Conservation (phyloP, 2,888 invertebrate genomes). For the Venusia cambrica region DNA sequence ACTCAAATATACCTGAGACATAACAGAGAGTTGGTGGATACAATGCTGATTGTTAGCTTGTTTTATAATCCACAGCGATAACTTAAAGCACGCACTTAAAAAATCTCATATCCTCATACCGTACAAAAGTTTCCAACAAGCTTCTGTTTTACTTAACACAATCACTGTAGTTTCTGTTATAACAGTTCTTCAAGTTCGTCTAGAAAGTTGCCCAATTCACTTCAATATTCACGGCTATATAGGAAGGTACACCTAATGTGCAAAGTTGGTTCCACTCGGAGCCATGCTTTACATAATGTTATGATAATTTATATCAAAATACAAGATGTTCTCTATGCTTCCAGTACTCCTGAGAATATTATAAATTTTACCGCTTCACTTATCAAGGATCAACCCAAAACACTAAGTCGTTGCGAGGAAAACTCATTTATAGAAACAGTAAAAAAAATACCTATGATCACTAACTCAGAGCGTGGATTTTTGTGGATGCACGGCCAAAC, state of each 20-base stretch:
- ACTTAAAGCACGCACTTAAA: conserved; percentile 11
- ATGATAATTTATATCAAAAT: conserved; percentile 20
- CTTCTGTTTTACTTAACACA: conserved; percentile 50
- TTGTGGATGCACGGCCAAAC: too few species aligned
- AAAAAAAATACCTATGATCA: too few species aligned
- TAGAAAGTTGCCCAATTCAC: conserved; percentile 59
- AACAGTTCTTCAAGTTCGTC: conserved; percentile 54
- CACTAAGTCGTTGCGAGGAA: too few species aligned
- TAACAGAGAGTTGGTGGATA: neutral
- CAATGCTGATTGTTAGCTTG: conserved; percentile 5
- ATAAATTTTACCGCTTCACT: too few species aligned
- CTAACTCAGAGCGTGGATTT: too few species aligned
- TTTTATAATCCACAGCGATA: conserved; percentile 9
- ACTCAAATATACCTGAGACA: too few species aligned
- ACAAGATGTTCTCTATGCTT: conserved; percentile 14
- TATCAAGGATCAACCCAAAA: too few species aligned
- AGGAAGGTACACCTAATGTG: conserved; percentile 49
- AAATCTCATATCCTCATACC: conserved; percentile 14
- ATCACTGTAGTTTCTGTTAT: conserved; percentile 46
- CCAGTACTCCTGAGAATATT: neutral
- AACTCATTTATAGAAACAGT: too few species aligned
- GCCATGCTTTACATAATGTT: conserved; percentile 25
- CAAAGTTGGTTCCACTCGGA: conserved; percentile 39
- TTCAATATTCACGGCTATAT: conserved; percentile 56
- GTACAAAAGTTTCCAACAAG: conserved; percentile 41